Evolutionary conservation across 2,797 vertebrate genomes (phyloP), one percentile per base, ranked within the genome.

Genomic region (Rhynchonycteris naso): DNA sequence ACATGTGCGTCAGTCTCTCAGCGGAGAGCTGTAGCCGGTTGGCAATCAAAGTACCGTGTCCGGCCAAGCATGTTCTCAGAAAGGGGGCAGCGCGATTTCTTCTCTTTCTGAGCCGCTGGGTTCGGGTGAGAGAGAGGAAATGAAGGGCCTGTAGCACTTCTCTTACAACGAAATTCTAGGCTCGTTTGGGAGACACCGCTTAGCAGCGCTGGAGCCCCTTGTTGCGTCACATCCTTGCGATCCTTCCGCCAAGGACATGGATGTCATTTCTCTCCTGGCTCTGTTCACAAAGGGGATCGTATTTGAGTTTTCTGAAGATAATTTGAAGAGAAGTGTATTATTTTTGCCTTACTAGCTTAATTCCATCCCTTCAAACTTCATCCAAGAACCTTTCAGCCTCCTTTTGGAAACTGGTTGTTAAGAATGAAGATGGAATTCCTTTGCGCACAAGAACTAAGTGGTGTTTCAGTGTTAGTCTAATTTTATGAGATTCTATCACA

Each of bases 401-500:
- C 88, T 82, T 82, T 93, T 58, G 65, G 71, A 95, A 93, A 90
- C n/a, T 35, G 84, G 71, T 76, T 63, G 19, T 76, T 76, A 84
- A 68, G 35, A 93, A 75, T 90, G 63, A 76, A 85, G 50, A 72
- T 84, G 61, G 43, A 92, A 84, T 92, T 93, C 72, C 7, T 3
- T 61, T 71, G 68, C 92, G 43, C 84, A 4, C 69, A 52, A 59
- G 88, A 94, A 93, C 92, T 92, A 96, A 92, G 86, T 58, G 58
- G 66, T 21, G 24, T 92, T 94, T 96, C 63, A 19, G 35, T 82
- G 63, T 91, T 91, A 88, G 63, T 95, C 88, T 84, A 79, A 95
- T 97, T 95, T 94, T 92, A 92, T 22, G 71, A 78, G 86, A 93
- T 94, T 94, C 75, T 94, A 28, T 65, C 91, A 56, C 78, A 93